phyloP scores from a whole-genome alignment of 2,113 vertebrate genomes.

The Papio anubis region DNA sequence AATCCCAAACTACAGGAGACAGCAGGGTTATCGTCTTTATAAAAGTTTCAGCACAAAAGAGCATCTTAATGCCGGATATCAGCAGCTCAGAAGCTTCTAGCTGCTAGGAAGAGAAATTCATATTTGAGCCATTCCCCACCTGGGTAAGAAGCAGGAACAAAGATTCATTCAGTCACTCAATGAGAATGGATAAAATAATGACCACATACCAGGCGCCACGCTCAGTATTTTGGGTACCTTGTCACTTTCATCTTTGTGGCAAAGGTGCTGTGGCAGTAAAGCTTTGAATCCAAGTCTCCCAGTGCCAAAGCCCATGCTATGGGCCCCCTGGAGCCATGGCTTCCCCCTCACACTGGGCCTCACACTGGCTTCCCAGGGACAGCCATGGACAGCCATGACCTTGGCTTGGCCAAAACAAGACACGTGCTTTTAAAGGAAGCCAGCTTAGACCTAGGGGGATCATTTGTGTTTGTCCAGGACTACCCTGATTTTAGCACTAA shows the following conservation, averaged over 20 bases:
- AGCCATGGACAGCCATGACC: not conserved
- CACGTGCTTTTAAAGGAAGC: not conserved
- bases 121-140: not conserved
- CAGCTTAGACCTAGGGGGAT: rapidly evolving
- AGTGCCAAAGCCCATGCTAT: no score
- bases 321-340: rapidly evolving
- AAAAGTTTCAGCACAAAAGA: slow-evolving; percentile 77
- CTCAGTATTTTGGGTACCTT: rapidly evolving
- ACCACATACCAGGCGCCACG: rapidly evolving
- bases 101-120: not conserved
- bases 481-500: not conserved
- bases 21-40: slow-evolving; percentile 71
- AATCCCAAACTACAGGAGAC: slow-evolving; percentile 70
- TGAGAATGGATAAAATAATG: rapidly evolving
- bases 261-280: not conserved
- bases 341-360: not conserved
- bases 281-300: not conserved
- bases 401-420: not conserved
- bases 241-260: not conserved
- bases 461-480: not conserved
- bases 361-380: not conserved
- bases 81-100: slow-evolving; percentile 1
- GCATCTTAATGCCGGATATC: not conserved
- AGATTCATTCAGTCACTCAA: not conserved
- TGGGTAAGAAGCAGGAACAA: not conserved